These are phyloP conservation scores for Theristicus caerulescens DNA, from an alignment of 2,113 vertebrate species.

Conservation along the genomic window DNA sequence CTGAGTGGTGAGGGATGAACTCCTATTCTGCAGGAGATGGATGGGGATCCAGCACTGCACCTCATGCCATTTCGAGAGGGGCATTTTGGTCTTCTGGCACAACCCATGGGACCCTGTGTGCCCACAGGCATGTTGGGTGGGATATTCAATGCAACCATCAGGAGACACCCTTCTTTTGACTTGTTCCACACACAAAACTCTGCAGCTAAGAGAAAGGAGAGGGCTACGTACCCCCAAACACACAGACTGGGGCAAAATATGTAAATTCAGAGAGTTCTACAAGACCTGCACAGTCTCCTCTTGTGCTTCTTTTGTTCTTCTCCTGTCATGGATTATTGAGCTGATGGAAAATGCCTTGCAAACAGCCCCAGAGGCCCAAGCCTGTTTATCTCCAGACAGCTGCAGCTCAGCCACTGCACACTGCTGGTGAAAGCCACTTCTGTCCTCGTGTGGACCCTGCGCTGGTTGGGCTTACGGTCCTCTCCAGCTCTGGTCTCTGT, in stretches of 20 bases:
- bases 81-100: background rate
- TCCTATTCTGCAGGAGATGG: background rate
- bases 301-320: background rate
- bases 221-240: background rate
- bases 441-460: background rate
- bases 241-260: background rate
- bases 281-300: background rate
- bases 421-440: background rate
- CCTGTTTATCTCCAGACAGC: background rate
- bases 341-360: background rate
- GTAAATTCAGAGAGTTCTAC: background rate
- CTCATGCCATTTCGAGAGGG: background rate
- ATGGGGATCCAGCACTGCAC: background rate
- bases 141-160: background rate
- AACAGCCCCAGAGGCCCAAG: background rate
- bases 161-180: background rate
- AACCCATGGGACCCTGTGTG: background rate
- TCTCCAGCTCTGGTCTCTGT: background rate
- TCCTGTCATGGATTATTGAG: background rate
- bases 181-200: background rate
- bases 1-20: background rate
- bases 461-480: too few relatives aligned
- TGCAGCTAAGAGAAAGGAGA: background rate
- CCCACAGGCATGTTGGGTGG: accelerated
- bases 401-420: background rate